Evolutionary conservation across 2,113 vertebrate species (phyloP).

Genomic region (Microcebus lehilahytsara): DNA sequence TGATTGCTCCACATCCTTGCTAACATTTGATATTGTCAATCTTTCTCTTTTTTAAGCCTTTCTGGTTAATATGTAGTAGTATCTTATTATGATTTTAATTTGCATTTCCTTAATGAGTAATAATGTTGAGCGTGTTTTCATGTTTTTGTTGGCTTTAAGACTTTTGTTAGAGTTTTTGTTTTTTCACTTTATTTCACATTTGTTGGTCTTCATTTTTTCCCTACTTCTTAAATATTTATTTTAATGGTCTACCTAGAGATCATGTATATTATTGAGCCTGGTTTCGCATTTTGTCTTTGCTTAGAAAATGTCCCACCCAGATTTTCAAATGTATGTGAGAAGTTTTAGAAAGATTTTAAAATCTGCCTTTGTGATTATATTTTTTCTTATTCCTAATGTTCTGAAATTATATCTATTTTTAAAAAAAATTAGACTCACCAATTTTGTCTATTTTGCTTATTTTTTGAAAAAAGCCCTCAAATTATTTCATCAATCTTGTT

Average conservation of each 20-base stretch:
- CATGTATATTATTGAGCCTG: not conserved
- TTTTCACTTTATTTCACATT: not conserved
- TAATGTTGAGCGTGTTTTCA: not conserved
- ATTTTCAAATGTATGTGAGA: slow-evolving; percentile 3
- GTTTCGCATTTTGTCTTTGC: not conserved
- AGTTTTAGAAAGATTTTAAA: not conserved
- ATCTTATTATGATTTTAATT: not conserved
- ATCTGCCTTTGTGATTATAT: not conserved
- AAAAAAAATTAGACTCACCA: not conserved
- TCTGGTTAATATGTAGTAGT: not conserved
- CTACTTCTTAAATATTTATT: not conserved
- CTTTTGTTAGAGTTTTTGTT: not conserved
- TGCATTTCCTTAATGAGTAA: not conserved
- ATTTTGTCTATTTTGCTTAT: not conserved
- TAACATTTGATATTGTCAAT: not conserved
- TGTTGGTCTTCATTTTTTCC: not conserved
- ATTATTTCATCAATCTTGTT: not conserved
- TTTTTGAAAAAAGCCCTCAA: not conserved
- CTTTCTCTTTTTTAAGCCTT: not conserved
- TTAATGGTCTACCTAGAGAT: not conserved
- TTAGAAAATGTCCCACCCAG: not conserved
- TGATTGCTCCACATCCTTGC: not conserved
- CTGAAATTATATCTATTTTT: not conserved
- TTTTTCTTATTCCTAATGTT: not conserved
- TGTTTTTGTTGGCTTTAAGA: not conserved